Evolutionary conservation across 2,888 invertebrate species (phyloP), one percentile per base, ranked within the genome.

Genomic region (Trachelus troglodyta): DNA sequence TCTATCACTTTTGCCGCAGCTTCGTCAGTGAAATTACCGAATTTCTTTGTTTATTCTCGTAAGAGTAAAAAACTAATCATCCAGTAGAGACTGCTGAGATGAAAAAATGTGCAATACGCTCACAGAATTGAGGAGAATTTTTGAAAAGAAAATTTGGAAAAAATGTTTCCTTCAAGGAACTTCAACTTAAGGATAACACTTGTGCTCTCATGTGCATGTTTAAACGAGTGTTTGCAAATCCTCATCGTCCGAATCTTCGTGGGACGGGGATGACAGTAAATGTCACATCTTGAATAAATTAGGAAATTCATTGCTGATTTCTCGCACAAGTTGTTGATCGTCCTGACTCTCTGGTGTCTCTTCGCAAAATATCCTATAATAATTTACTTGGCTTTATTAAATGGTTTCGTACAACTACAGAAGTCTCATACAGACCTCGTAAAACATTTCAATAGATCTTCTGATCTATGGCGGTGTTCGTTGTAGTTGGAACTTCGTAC

Each of bases 281-380:
- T 89, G 91, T 91, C 91, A 90, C 87, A 90, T 90, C 76, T 92
- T 91, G 80, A 92, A 92, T 75, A 92, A 88, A 82, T 96, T 95
- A 23, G 97, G 96, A 93, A 97, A 97, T 92, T 97, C 97, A 91
- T 96, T 96, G 82, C 96, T 95, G 84, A 97, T 96, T 85, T 96
- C 96, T 77, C 96, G 93, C 23, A 97, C 96, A 74, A 96, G 92
- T 81, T 95, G 94, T 88, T 97, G 97, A 92, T 97, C 97, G 33
- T 93, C 93, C 81, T 94, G 94, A 89, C 96, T 96, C 85, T 94
- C 93, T 35, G 95, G 94, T 4, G 94, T 94, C 89, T 97, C 97
- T 89, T 97, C 97, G 89, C 96, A 96, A 91, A 97, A 96, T 89
- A 97, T 97, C 75, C 96, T 91, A n/a, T 69, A 15, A 77, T 4